Evolutionary conservation across 2,113 vertebrate genomes (phyloP), one percentile per base, ranked within the genome.

Genomic region (Corythornis madagascariensis): DNA sequence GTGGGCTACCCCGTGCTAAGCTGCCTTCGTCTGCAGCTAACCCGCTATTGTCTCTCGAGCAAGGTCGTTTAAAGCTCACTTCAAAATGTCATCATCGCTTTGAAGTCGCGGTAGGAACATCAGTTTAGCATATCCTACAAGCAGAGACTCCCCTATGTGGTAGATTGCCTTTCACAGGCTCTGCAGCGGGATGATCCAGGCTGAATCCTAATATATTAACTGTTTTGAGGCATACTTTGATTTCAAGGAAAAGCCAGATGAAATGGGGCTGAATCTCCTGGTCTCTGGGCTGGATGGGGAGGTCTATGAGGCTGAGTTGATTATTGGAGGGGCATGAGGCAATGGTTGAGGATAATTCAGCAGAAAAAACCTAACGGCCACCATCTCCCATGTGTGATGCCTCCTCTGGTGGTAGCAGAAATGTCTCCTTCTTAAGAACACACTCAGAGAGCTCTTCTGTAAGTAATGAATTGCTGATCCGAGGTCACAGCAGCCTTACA

Each of bases 131-230:
- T 83, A 91, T 61, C 90, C 85, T 94, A 86, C 67, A 80, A 91
- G 90, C 82, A 74, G 92, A 92, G 88, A 26, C 72, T 95, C 83
- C 93, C 67, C 92, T 90, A 94, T 92, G 93, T 63, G 93, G 94
- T 95, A 95, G 92, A 95, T 95, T 96, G 93, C 88, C 75, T 95
- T 83, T 94, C 67, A n/a, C 67, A 80, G 67, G 78, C 59, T 76
- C 84, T 94, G 93, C 71, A 87, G 93, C 84, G 33, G 81, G 81
- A 84, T 76, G 87, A 92, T 76, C 87, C 13, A 11, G 56, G 31
- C 64, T 92, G 94, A 93, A 96, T 96, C 85, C 71, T 89, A 89
- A 95, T 83, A 59, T 6, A 60, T 91, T 95, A 95, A 89, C 89
- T 84, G 38, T 90, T 92, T 59, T 47, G 59, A 57, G 16, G 77